Base-by-base conservation (phyloP, 2,888 invertebrate species). In the Holacanthella duospinosa region DNA sequence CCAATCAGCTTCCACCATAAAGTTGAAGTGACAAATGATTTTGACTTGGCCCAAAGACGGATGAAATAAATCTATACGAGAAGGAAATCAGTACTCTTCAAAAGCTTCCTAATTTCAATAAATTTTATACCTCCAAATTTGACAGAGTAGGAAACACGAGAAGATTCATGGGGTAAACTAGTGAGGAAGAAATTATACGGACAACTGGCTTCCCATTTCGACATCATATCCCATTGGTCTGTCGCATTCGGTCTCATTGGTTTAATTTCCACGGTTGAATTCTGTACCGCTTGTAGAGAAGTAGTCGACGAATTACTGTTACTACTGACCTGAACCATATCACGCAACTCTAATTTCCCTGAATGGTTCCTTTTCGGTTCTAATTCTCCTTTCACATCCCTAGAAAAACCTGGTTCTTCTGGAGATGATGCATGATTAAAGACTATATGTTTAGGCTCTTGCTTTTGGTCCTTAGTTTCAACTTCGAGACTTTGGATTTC, bases 1-100 rank as follows among this genome's bases (percentile, higher is more conserved):
- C 93, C 93, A 96, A 1, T 86, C 87, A 12, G 90, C 81, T 73
- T 95, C 93, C 44, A 93, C 87, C 88, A 94, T 90, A 74, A 91
- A 95, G 77, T 92, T 95, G 28, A 95, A 87, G 78, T 95, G 91
- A n/a, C 89, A 77, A 0, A 86, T 86, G 54, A 83, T 82, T 69
- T 85, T 85, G 3, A 92, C 78, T 63, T 84, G 83, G 0, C 91
- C 91, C 2, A 91, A 78, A 74, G 88, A 88, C 6, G 80, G 80
- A 74, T 90, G 89, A 2, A 91, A 77, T n/a, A 91, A 81, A 78
- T 91, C 90, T 82, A 79, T 24, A 77, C 79, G 53, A 64, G 55
- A 67, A n/a, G n/a, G n/a, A n/a, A n/a, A n/a, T n/a, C n/a, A n/a
- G n/a, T n/a, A n/a, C n/a, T n/a, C n/a, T n/a, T 61, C 53, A 6